Base-by-base conservation (phyloP, 2,797 vertebrate genomes). In the Ctenopoma multispine region DNA sequence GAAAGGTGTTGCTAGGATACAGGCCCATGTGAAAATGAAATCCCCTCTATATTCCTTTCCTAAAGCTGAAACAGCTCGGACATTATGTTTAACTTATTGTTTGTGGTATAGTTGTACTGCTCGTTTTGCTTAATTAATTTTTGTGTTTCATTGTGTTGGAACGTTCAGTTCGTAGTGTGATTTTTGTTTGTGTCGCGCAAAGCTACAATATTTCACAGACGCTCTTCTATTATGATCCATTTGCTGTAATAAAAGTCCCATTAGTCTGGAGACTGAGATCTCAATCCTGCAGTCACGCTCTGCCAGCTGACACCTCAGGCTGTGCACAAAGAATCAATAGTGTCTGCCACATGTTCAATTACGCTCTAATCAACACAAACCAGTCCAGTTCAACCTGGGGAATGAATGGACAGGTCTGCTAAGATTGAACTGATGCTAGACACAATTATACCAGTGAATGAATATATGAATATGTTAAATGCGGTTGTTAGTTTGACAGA, bases 1-100 rank as follows among this genome's bases (percentile, higher is more conserved):
- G 83, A 94, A 91, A 90, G 83, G 82, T 92, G 96, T 96, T 97
- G 96, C 96, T 96, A 96, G 94, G 96, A 95, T 93, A 96, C 95
- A 55, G 72, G 81, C 86, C 64, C 77, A 63, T 84, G 84, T 82
- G 75, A 89, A 92, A 90, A 92, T 93, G 67, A 94, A 93, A 92
- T 93, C 73, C 87, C 74, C 69, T 81, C 88, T 83, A 84, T 91
- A 81, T 58, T 81, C 82, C 60, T 77, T 90, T 80, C 55, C 80
- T 90, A 77, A 85, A 89, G 90, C 87, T 90, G 80, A 83, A 41
- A 84, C 50, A 81, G 68, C 77, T 73, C 7, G 53, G 67, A 81
- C 86, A 80, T 82, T 72, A 69, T 69, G 69, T 70, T 67, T 71
- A 74, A 77, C 63, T 74, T 75, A 43, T 54, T 43, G 56, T 27